Evolutionary conservation across 1,140 invertebrate genomes (phyloP).

Genomic region (Pseudomyrmex sp.): DNA sequence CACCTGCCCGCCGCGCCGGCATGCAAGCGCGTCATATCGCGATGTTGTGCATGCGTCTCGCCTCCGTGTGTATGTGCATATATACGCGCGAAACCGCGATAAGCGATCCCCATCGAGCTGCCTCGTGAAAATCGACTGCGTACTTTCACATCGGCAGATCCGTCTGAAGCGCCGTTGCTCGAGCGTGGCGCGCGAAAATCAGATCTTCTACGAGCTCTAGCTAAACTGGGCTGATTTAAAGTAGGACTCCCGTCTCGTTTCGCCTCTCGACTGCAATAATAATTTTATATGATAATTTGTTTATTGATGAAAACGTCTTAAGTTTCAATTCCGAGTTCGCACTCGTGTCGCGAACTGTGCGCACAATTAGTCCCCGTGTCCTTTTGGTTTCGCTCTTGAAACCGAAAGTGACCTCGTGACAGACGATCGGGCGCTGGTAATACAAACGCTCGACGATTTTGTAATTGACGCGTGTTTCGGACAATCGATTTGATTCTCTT

Average conservation of each 20-base stretch:
- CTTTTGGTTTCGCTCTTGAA: conserved; percentile 68
- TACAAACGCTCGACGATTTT: neutral
- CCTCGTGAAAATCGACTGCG: conserved; percentile 71
- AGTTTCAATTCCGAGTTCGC: neutral
- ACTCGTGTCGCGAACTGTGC: neutral
- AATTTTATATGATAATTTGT: conserved; percentile 48
- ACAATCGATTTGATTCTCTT: neutral
- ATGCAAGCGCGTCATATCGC: conserved; percentile 57
- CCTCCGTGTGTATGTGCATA: neutral
- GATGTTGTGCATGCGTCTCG: neutral
- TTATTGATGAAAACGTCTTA: conserved; percentile 3
- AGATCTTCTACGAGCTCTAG: conserved; percentile 67
- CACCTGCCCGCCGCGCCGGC: conserved; percentile 61
- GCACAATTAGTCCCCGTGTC: conserved; percentile 1
- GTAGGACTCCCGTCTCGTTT: conserved; percentile 72
- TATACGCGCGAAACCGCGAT: neutral
- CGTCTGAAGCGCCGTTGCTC: conserved; percentile 70
- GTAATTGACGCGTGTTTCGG: neutral
- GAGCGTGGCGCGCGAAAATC: conserved; percentile 79
- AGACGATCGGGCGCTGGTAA: conserved; percentile 47
- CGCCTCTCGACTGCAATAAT: conserved; percentile 61
- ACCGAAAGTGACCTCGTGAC: conserved; percentile 76
- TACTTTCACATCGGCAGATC: conserved; percentile 78
- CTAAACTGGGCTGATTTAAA: conserved; percentile 78
- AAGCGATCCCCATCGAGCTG: conserved; percentile 6